Base-by-base conservation (phyloP, 2,888 invertebrate genomes). In the Erebia ligea region DNA sequence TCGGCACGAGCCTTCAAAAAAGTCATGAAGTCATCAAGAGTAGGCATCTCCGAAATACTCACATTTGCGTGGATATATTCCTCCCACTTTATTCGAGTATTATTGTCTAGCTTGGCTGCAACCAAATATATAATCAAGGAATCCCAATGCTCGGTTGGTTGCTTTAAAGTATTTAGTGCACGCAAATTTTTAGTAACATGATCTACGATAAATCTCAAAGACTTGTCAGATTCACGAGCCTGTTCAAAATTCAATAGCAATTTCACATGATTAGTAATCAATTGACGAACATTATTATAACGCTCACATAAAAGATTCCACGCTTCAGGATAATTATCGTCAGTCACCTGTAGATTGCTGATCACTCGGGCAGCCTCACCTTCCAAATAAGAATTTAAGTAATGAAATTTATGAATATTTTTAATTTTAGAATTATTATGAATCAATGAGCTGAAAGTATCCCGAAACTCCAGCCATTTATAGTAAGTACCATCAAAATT, bases 131-230 rank as follows among this genome's bases (percentile, higher is more conserved):
- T n/a, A n/a, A n/a, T n/a, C n/a, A n/a, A n/a, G n/a, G n/a, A n/a
- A n/a, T n/a, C n/a, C n/a, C n/a, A n/a, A n/a, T n/a, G n/a, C n/a
- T n/a, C n/a, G n/a, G n/a, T n/a, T n/a, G n/a, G n/a, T n/a, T n/a
- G n/a, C n/a, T n/a, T n/a, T n/a, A n/a, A n/a, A n/a, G n/a, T n/a
- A n/a, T 59, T 13, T 15, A 78, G 58, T 3, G 78, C 75, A 6
- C 78, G 74, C 40, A 78, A 62, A 45, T 78, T 76, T 68, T 77
- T 78, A 5, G 67, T 71, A 2, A 78, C 67, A 13, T 76, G 70
- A 67, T 78, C 78, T 9, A 75, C 71, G 45, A 76, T 59, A 56
- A 69, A 76, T 34, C 76, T 65, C 17, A 76, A 65, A 8, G 75
- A 70, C 10, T 62, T 70, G 17, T 73, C 73, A 1, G 76, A 72